Conservation (phyloP, 2,888 invertebrate species). For the Platynereis dumerilii region DNA sequence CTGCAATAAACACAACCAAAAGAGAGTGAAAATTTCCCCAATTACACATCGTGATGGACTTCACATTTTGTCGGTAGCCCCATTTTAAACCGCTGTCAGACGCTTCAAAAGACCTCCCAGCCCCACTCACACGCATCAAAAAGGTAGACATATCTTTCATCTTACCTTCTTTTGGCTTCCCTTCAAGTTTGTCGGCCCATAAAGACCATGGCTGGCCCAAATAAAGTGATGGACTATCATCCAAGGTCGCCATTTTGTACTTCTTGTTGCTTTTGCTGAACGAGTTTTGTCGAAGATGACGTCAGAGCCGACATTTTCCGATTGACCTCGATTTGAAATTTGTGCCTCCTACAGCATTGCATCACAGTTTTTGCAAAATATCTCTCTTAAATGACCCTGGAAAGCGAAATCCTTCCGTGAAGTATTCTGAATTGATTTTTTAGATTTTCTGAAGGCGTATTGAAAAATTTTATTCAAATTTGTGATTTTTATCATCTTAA, state of each 20-base stretch:
- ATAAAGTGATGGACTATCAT: slow-evolving; percentile 63
- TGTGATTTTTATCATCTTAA: too few relatives aligned
- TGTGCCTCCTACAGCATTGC: too few relatives aligned
- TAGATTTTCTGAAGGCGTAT: too few relatives aligned
- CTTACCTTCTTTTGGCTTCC: slow-evolving; percentile 25
- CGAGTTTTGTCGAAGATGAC: slow-evolving; percentile 58
- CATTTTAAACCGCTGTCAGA: too few relatives aligned
- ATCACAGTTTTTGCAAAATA: too few relatives aligned
- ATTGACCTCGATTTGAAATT: slow-evolving; percentile 19
- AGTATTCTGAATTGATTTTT: too few relatives aligned
- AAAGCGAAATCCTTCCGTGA: too few relatives aligned
- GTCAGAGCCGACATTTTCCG: slow-evolving; percentile 49
- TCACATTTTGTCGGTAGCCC: too few relatives aligned
- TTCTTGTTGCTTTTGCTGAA: slow-evolving; percentile 60
- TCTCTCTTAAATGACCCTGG: too few relatives aligned
- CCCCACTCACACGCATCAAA: not conserved
- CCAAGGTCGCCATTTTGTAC: slow-evolving; percentile 64
- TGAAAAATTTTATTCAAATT: too few relatives aligned
- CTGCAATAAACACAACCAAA: slow-evolving; percentile 18
- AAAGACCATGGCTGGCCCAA: slow-evolving; percentile 62
- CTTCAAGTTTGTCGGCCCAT: slow-evolving; percentile 51
- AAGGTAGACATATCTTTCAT: slow-evolving; percentile 3
- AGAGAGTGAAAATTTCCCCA: slow-evolving; percentile 18
- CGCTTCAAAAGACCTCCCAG: too few relatives aligned
- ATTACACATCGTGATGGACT: not conserved